Evolutionary conservation across 2,797 vertebrate genomes (phyloP).

Genomic region (Avahi laniger): DNA sequence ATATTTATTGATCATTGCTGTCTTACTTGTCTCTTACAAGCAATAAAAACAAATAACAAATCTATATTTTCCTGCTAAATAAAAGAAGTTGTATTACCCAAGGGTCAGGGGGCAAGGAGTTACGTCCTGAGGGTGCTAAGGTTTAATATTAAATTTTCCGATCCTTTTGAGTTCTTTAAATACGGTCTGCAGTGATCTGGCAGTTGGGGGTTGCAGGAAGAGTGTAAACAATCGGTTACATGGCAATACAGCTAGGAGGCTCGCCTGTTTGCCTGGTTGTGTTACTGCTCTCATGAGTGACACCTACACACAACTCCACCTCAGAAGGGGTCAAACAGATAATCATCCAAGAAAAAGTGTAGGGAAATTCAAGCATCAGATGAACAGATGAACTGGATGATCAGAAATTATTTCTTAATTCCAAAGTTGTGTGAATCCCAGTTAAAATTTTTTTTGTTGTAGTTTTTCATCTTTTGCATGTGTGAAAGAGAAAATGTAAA

Average conservation of each 20-base stretch:
- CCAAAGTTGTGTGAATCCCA: background rate
- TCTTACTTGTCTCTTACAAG: background rate
- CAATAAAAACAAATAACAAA: background rate
- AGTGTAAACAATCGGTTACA: background rate
- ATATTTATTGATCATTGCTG: background rate
- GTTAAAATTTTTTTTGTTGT: background rate
- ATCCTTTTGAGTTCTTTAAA: background rate
- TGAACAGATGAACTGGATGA: background rate
- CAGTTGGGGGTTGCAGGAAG: background rate
- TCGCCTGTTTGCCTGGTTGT: background rate
- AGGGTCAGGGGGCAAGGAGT: background rate
- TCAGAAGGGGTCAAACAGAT: background rate
- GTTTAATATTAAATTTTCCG: background rate
- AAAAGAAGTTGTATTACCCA: background rate
- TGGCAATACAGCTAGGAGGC: background rate
- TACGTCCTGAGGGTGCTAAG: background rate
- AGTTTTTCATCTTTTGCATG: background rate
- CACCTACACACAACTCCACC: background rate
- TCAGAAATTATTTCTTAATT: background rate
- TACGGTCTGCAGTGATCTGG: background rate
- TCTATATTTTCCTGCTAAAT: background rate
- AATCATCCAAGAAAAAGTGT: background rate
- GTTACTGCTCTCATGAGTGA: background rate
- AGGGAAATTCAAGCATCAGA: background rate
- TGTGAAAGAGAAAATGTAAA: background rate